These are phyloP conservation scores for Phacellophora camtschatica DNA, from an alignment of 30 jellyfish, hydroid and myxozoan species.

Conservation along the genomic window DNA sequence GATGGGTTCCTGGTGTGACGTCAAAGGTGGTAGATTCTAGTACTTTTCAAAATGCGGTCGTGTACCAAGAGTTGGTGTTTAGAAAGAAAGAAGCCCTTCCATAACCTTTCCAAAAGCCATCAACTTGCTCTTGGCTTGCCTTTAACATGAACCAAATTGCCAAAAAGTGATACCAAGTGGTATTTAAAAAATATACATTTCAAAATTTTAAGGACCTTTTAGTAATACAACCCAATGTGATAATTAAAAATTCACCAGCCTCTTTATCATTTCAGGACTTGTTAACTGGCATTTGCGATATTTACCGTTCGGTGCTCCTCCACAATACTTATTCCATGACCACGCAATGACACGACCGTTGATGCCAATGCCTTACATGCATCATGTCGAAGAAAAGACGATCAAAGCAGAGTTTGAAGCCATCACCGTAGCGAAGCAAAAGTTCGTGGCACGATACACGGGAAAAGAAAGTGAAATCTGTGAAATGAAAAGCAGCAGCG, in stretches of 20 bases:
- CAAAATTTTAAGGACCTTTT: too few relatives aligned
- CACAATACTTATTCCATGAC: background rate
- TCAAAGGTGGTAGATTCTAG: too few relatives aligned
- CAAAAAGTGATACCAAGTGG: too few relatives aligned
- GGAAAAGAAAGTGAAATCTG: background rate
- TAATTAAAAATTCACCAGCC: background rate
- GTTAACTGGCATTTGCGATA: conserved; percentile 40
- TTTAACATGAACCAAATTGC: too few relatives aligned
- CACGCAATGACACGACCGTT: background rate
- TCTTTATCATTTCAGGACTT: background rate
- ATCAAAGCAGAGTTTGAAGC: background rate
- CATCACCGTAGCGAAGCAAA: conserved; percentile 13
- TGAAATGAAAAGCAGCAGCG: background rate
- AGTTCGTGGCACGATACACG: conserved; percentile 1
- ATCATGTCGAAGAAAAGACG: background rate
- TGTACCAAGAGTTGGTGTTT: too few relatives aligned
- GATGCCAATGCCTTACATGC: conserved; percentile 14
- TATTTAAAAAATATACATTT: too few relatives aligned
- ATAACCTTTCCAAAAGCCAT: too few relatives aligned
- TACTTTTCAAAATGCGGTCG: too few relatives aligned
- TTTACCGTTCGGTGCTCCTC: conserved; percentile 1
- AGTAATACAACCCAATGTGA: too few relatives aligned
- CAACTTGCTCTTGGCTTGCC: too few relatives aligned
- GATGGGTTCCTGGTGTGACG: too few relatives aligned
- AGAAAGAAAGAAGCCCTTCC: too few relatives aligned